Evolutionary conservation across 2,113 vertebrate species (phyloP).

Genomic region (Bothrops jararaca): DNA sequence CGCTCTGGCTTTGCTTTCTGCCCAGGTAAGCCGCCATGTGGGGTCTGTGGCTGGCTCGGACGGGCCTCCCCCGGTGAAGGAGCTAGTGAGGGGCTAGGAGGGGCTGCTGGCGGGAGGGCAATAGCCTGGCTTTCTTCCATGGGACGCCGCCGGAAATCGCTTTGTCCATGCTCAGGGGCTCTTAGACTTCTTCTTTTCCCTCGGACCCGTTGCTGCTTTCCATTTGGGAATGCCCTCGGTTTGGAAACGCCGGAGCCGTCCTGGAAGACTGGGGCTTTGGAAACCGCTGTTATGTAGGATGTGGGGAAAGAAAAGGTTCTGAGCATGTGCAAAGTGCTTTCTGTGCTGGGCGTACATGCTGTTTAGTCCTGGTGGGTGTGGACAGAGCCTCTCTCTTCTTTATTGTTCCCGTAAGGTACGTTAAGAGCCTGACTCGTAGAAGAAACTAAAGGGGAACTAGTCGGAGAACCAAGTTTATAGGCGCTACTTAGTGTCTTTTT

Average conservation of each 20-base stretch:
- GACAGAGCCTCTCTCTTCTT: background rate
- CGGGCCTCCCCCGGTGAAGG: constrained; percentile 36
- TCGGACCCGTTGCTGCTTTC: background rate
- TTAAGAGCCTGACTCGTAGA: background rate
- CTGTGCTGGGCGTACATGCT: too few species aligned
- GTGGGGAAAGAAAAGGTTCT: background rate
- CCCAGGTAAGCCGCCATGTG: constrained; percentile 35
- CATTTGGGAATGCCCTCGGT: background rate
- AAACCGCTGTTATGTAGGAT: too few species aligned
- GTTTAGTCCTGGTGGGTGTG: background rate
- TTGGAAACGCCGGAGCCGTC: fast-evolving
- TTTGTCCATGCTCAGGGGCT: background rate
- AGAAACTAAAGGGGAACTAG: background rate
- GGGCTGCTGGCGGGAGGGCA: background rate
- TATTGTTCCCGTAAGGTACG: background rate
- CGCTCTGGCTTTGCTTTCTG: fast-evolving
- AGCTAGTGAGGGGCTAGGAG: too few species aligned
- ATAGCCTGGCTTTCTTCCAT: background rate
- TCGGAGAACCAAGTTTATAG: background rate
- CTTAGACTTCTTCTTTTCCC: too few species aligned
- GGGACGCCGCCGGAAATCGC: background rate
- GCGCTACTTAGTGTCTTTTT: background rate
- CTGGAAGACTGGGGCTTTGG: background rate
- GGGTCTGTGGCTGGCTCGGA: constrained; percentile 42
- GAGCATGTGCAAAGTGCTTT: background rate